These are phyloP conservation scores for Axinella damicornis DNA, from an alignment of 37 sponge, comb jelly and placozoan genomes.

Conservation along the genomic window DNA sequence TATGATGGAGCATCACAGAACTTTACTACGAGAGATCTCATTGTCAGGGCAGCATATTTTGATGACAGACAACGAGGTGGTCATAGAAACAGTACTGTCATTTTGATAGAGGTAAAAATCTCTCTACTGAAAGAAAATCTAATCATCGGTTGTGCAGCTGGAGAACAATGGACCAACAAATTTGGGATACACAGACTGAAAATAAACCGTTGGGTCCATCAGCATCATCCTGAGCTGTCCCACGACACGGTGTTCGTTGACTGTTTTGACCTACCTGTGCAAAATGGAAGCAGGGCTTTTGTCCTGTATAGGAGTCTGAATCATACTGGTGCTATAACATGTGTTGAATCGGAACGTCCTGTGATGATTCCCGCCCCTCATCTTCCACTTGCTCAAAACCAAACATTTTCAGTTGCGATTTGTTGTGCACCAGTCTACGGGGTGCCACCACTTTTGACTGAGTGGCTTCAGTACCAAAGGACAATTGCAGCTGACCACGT, in stretches of 20 bases:
- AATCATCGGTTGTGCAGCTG: conserved; percentile 14
- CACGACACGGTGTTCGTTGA: conserved; percentile 1
- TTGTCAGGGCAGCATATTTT: conserved; percentile 16
- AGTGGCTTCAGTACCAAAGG: conserved; percentile 12
- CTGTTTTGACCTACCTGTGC: conserved; percentile 8
- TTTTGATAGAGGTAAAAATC: neutral
- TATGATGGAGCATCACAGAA: neutral
- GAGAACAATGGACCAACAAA: neutral
- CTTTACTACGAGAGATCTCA: neutral
- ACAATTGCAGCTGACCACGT: conserved; percentile 16
- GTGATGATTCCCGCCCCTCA: conserved; percentile 14
- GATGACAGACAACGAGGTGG: conserved; percentile 17
- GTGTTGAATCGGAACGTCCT: conserved; percentile 4
- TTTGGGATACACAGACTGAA: no score
- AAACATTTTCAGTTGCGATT: conserved; percentile 6
- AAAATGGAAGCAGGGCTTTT: conserved; percentile 16
- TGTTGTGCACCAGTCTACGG: conserved; percentile 6
- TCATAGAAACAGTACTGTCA: neutral
- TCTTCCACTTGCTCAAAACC: neutral
- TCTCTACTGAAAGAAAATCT: neutral
- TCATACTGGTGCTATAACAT: neutral
- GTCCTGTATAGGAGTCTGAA: neutral
- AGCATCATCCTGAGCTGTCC: neutral
- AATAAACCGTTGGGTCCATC: no score
- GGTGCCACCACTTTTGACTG: neutral